A percentile compares a stretch with the other conserved stretches of the same genome.
phyloP scores from a whole-genome alignment of 2,113 vertebrate genomes.

The Buteo buteo region DNA sequence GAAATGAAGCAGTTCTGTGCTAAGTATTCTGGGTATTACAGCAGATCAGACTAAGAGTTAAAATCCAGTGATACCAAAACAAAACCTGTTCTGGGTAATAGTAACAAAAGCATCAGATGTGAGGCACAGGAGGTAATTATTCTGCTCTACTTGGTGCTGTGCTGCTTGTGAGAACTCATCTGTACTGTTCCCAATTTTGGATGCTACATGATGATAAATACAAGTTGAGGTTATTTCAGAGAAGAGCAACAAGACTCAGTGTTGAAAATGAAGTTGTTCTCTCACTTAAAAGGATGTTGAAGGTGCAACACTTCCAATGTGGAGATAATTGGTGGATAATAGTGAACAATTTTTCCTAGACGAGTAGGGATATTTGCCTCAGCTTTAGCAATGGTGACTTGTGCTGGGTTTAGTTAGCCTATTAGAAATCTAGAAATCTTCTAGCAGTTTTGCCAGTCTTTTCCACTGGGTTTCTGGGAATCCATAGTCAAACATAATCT shows the following conservation, averaged over 20 bases:
- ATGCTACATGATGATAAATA: not conserved
- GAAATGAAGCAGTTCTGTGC: not conserved
- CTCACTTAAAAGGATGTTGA: not conserved
- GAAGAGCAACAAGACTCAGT: not conserved
- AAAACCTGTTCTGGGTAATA: not conserved
- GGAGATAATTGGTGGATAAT: not conserved
- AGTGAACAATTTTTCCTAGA: not conserved
- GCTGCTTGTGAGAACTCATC: not conserved
- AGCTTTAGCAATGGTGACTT: not conserved
- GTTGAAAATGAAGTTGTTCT: not conserved
- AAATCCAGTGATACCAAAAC: not conserved
- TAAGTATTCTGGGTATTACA: not conserved
- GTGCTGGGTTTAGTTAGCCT: not conserved
- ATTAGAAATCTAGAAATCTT: not conserved
- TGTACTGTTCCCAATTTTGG: not conserved
- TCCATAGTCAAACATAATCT: not conserved
- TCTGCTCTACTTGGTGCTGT: conserved; percentile 50
- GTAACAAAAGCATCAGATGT: conserved; percentile 31
- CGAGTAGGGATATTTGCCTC: not conserved
- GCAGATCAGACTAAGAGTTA: not conserved
- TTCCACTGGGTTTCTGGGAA: not conserved
- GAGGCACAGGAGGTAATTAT: conserved; percentile 56
- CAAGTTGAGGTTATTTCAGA: not conserved
- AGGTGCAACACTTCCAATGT: not conserved
- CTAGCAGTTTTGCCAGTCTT: not conserved